These are phyloP conservation scores for Muscicapa striata DNA, from an alignment of 2,797 vertebrate species.

Conservation along the genomic window DNA sequence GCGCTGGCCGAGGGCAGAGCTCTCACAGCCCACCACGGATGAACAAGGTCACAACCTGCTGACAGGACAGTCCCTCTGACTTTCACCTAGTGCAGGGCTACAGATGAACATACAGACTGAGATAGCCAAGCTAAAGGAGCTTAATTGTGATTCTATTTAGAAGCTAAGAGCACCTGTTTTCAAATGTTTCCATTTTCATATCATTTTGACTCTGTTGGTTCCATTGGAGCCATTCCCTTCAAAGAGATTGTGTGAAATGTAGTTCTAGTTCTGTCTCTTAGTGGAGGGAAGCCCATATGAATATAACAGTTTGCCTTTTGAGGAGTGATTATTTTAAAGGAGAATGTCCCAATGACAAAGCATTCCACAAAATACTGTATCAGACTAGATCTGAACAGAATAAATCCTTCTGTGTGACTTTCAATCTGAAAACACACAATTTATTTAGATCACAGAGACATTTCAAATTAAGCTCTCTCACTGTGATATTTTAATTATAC, in stretches of 20 bases:
- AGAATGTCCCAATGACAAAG: not conserved
- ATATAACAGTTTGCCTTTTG: not conserved
- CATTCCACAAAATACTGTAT: not conserved
- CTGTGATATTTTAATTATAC: not conserved
- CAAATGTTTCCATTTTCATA: not conserved
- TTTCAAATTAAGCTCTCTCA: not conserved
- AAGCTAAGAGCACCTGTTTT: not conserved
- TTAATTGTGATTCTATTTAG: not conserved
- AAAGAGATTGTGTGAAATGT: not conserved
- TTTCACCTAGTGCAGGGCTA: not conserved
- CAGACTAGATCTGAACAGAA: not conserved
- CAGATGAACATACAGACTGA: not conserved
- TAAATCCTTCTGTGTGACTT: not conserved
- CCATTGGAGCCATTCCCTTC: not conserved
- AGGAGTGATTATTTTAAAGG: not conserved
- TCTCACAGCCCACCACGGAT: rapidly evolving
- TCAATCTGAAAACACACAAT: not conserved
- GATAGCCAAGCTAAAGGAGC: not conserved
- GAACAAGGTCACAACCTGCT: rapidly evolving
- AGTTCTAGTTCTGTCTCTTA: not conserved
- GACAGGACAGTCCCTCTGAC: rapidly evolving
- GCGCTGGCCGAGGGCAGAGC: rapidly evolving
- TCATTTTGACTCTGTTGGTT: rapidly evolving
- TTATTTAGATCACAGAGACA: not conserved
- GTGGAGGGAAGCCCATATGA: not conserved